phyloP scores from a whole-genome alignment of 2,113 vertebrate species.

The Epinephelus moara region DNA sequence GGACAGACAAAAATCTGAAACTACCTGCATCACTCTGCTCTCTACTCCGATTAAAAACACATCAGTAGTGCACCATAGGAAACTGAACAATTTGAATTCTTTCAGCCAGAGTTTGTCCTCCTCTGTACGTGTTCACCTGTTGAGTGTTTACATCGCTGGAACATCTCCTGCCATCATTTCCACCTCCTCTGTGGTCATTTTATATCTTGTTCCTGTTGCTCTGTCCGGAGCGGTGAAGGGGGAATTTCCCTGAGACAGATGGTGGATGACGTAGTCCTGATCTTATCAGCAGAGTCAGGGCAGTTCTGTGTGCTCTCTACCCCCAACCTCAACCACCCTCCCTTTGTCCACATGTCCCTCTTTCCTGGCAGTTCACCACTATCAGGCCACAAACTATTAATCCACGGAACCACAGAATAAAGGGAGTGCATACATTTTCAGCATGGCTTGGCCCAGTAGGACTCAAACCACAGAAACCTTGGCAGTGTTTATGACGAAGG shows the following conservation, averaged over 20 bases:
- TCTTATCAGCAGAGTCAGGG: constrained; percentile 33
- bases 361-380: background rate
- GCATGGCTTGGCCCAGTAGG: constrained; percentile 64
- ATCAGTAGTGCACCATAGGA: background rate
- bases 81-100: background rate
- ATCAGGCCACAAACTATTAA: constrained; percentile 32
- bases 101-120: background rate
- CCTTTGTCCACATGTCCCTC: constrained; percentile 41
- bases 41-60: background rate
- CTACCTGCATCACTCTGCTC: background rate
- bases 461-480: constrained; percentile 51
- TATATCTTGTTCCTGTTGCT: background rate
- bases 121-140: background rate
- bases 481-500: constrained; percentile 27
- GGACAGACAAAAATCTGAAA: too few relatives aligned
- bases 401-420: constrained; percentile 27
- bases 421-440: constrained; percentile 59
- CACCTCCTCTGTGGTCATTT: background rate
- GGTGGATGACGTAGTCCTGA: constrained; percentile 52
- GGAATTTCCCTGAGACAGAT: constrained; percentile 74
- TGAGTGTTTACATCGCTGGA: background rate
- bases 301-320: constrained; percentile 29
- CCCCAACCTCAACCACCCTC: constrained; percentile 20
- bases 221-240: background rate
- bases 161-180: background rate